Conservation (phyloP, 1,140 invertebrate species). For the Xylocopa sonorina region DNA sequence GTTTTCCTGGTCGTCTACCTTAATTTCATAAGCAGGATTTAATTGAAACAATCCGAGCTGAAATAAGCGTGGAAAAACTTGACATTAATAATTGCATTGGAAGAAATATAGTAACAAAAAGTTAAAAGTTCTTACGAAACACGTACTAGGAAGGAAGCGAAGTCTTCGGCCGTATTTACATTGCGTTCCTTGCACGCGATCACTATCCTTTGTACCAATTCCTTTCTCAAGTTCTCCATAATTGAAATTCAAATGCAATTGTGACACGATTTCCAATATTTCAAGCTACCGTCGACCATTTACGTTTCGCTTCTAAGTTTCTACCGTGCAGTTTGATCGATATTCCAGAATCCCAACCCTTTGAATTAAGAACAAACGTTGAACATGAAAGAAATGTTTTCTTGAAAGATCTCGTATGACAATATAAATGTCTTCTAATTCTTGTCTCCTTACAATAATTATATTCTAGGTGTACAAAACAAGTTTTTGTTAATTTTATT, state of each 20-base stretch:
- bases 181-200: slow-evolving; percentile 64
- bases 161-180: slow-evolving; percentile 68
- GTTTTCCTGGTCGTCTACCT: slow-evolving; percentile 50
- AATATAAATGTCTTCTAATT: background rate
- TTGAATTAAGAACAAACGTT: background rate
- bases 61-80: background rate
- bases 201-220: slow-evolving; percentile 67
- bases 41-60: slow-evolving; percentile 57
- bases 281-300: background rate
- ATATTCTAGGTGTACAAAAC: background rate
- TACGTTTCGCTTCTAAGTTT: background rate
- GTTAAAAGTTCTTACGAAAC: background rate
- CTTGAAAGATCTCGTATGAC: background rate
- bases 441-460: no score
- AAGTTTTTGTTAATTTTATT: no score
- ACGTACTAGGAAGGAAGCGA: slow-evolving; percentile 75
- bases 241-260: slow-evolving; percentile 1
- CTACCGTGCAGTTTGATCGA: slow-evolving; percentile 56
- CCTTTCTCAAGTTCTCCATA: slow-evolving; percentile 69
- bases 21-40: slow-evolving; percentile 64
- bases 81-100: background rate
- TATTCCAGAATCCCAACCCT: slow-evolving; percentile 14
- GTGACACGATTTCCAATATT: background rate
- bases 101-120: background rate
- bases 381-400: background rate